Conservation (phyloP, 2,113 vertebrate species). For the Tylochromis polylepis region DNA sequence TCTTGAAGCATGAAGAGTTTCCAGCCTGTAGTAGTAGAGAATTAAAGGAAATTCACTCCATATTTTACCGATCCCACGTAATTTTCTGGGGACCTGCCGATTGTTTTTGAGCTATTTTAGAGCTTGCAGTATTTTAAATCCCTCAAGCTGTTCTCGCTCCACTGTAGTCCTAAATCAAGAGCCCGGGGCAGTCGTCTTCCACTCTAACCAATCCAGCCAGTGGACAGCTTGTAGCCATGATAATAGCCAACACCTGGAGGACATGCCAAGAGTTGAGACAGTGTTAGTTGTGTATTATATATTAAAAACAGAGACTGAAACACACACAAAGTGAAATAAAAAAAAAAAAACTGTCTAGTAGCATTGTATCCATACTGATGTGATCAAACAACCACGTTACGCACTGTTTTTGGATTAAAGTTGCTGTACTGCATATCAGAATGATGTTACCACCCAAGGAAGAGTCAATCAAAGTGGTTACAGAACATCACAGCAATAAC, state of each 20-base stretch:
- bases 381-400: not conserved
- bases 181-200: not conserved
- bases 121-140: slow-evolving; percentile 1
- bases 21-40: not conserved
- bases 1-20: not conserved
- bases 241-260: not conserved
- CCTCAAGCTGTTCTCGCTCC: not conserved
- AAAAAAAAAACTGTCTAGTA: not conserved
- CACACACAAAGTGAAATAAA: not conserved
- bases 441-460: not conserved
- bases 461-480: not conserved
- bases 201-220: not conserved
- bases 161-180: not conserved
- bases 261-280: not conserved
- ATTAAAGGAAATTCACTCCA: not conserved
- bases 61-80: not conserved
- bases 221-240: not conserved
- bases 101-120: not conserved
- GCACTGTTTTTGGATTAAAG: not conserved
- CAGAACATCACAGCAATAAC: not conserved
- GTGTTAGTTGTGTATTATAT: not conserved
- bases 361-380: not conserved
- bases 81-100: not conserved
- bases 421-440: not conserved
- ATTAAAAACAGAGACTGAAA: not conserved